phyloP scores from a whole-genome alignment of 2,113 vertebrate genomes.

The Hucho hucho region DNA sequence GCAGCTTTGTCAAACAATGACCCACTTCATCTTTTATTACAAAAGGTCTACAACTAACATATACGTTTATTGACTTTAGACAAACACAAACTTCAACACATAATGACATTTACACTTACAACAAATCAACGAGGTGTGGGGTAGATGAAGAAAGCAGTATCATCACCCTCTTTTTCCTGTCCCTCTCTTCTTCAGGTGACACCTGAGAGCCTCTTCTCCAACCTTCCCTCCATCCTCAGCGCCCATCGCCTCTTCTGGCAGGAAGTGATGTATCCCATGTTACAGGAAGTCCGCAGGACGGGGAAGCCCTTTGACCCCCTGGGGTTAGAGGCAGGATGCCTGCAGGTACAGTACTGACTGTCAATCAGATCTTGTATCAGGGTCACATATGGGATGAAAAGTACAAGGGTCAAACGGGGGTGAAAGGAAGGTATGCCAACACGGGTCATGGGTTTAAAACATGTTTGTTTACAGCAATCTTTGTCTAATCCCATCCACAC shows the following conservation, averaged over 20 bases:
- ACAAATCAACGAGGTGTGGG: no score
- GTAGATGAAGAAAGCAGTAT: background rate
- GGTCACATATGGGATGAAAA: no score
- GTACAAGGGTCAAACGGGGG: no score
- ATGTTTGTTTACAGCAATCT: background rate
- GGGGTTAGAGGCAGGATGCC: conserved; percentile 72
- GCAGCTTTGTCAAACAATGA: background rate
- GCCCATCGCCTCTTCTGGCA: conserved; percentile 79
- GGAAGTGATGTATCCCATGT: conserved; percentile 76
- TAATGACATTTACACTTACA: no score
- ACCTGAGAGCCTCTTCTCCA: conserved; percentile 74
- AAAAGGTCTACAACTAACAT: background rate
- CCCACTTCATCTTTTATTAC: background rate
- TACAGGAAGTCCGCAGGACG: conserved; percentile 65
- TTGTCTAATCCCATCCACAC: background rate
- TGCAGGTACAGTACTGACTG: conserved; percentile 65
- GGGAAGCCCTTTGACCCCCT: conserved; percentile 78
- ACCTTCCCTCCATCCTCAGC: conserved; percentile 72
- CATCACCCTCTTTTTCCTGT: conserved; percentile 3
- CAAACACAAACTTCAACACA: background rate
- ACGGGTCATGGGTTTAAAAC: no score
- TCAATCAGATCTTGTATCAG: background rate
- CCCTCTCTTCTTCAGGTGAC: conserved; percentile 62
- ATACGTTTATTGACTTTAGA: background rate
- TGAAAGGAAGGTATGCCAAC: no score